These are phyloP conservation scores for Aplocera efformata DNA, from an alignment of 2,888 invertebrate genomes.

Conservation along the genomic window DNA sequence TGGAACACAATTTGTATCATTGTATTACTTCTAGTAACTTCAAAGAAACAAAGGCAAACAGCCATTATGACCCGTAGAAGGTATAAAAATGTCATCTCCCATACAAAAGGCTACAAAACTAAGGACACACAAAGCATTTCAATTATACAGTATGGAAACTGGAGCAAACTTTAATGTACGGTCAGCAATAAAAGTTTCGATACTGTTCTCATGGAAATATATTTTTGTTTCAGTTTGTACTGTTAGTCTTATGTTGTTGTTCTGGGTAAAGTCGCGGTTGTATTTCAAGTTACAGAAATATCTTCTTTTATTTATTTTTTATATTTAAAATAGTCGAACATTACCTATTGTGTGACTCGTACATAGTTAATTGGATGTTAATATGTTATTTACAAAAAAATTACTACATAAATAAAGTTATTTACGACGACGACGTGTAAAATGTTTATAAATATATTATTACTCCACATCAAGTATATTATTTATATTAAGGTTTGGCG, in stretches of 20 bases:
- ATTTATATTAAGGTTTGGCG: too few species aligned
- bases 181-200: slow-evolving; percentile 24
- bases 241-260: slow-evolving; percentile 11
- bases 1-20: too few species aligned
- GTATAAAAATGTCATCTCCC: slow-evolving; percentile 11
- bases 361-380: too few species aligned
- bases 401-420: too few species aligned
- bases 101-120: slow-evolving; percentile 8
- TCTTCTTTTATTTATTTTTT: neutral
- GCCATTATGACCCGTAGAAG: neutral
- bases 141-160: slow-evolving; percentile 27
- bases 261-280: neutral
- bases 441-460: too few species aligned
- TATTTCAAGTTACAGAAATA: neutral
- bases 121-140: slow-evolving; percentile 17
- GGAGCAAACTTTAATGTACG: slow-evolving; percentile 25
- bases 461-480: too few species aligned
- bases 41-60: slow-evolving; percentile 1
- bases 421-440: too few species aligned
- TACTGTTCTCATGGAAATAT: slow-evolving; percentile 23
- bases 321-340: too few species aligned
- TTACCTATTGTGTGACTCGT: too few species aligned
- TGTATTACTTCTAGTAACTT: neutral
- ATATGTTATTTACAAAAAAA: too few species aligned
- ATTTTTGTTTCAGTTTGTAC: slow-evolving; percentile 22